phyloP scores from a whole-genome alignment of 2,888 invertebrate species.

The Ischnura elegans region DNA sequence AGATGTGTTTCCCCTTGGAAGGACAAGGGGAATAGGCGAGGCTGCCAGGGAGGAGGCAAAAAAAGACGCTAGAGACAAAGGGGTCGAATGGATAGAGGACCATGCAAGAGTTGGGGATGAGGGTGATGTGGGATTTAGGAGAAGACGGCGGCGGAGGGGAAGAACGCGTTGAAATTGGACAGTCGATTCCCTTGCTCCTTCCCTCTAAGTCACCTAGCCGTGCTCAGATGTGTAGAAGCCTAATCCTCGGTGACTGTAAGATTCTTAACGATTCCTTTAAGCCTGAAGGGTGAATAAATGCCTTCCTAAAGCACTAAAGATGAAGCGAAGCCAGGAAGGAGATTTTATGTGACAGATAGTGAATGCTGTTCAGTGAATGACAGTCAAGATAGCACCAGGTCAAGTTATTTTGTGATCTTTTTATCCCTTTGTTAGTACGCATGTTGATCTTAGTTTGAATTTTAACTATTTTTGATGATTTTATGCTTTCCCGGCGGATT shows the following conservation, averaged over 20 bases:
- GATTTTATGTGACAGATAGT: too few relatives aligned
- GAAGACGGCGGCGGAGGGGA: not conserved
- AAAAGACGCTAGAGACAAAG: constrained; percentile 2
- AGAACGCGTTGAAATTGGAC: not conserved
- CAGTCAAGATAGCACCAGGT: too few relatives aligned
- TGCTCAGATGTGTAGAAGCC: not conserved
- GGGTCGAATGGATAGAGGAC: too few relatives aligned
- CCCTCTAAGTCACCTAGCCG: not conserved
- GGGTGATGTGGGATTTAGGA: not conserved
- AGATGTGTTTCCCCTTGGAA: not conserved
- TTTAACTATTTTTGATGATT: too few relatives aligned
- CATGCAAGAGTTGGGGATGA: not conserved
- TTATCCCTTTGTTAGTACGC: too few relatives aligned
- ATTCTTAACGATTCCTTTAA: not conserved
- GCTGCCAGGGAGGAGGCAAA: not conserved
- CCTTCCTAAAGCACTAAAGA: too few relatives aligned
- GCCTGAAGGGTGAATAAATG: not conserved
- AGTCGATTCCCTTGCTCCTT: too few relatives aligned
- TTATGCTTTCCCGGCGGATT: too few relatives aligned
- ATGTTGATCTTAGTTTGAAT: too few relatives aligned
- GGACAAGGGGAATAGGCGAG: constrained; percentile 3
- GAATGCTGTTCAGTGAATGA: too few relatives aligned
- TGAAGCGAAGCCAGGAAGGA: too few relatives aligned
- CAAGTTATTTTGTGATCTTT: too few relatives aligned
- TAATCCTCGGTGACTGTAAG: not conserved